Evolutionary conservation across 2,888 invertebrate species (phyloP), one percentile per base, ranked within the genome.

Genomic region (Onthophagus sagittarius): DNA sequence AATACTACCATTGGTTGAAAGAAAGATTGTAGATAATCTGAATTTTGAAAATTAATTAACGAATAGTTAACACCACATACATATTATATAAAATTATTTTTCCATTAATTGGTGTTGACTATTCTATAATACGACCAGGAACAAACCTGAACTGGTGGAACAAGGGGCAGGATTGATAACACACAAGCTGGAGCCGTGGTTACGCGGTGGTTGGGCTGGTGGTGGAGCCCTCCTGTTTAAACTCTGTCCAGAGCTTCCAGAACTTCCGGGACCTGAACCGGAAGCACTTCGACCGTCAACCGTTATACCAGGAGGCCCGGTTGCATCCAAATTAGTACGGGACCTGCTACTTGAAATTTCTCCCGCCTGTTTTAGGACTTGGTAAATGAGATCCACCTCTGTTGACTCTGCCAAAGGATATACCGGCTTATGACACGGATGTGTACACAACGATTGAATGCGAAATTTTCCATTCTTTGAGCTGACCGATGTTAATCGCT

Each of bases 351-450:
- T 90, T 82, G 91, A 89, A 84, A 95, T 93, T 90, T 96, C 95
- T 85, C 94, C 95, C 84, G 96, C 96, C 86, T 96, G 94, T 90
- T 96, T 96, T 89, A 96, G 91, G 86, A 96, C 95, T 89, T 95
- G 95, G 89, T 96, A 96, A 87, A 94, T 95, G 88, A 93, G 93
- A 90, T 96, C 96, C 89, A 95, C 91, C 89, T 95, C 93, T 82
- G 88, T 71, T 63, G 74, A 15, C 63, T 73, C 75, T 75, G 65
- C 33, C 69, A 71, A 70, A 73, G 65, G 39, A 53, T 53, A 53
- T 53, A 53, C 11, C 39, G 39, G 39, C 39, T 63, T 71, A 69
- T 63, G 69, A 71, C 15, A 67, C 32, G 63, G 63, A 74, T 71
- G 70, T 53, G 39, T 53, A 53, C 11, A 9, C 6, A 53, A 4